These are phyloP conservation scores for Onthophagus taurus DNA, from an alignment of 1,140 invertebrate genomes.

Conservation along the genomic window DNA sequence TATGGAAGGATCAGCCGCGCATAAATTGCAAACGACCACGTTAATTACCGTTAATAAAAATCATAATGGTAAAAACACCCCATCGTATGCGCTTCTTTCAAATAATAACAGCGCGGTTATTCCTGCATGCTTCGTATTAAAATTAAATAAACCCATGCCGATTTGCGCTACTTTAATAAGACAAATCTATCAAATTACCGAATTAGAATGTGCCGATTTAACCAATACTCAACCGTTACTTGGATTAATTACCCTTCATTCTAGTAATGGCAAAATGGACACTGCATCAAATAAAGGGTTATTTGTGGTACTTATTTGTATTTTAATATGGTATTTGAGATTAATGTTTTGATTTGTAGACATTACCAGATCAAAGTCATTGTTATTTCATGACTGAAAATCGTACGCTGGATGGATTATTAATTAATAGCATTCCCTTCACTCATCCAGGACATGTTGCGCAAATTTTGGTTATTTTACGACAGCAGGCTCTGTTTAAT, in stretches of 20 bases:
- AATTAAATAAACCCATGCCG: conserved; percentile 77
- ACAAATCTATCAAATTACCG: conserved; percentile 62
- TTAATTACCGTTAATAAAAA: conserved; percentile 68
- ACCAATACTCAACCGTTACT: conserved; percentile 58
- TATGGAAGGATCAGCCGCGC: conserved; percentile 77
- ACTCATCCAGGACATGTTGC: conserved; percentile 91
- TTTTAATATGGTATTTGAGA: background rate
- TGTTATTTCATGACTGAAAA: conserved; percentile 87
- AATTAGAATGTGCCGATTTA: conserved; percentile 59
- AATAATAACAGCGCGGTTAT: conserved; percentile 78
- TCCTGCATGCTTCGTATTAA: conserved; percentile 84
- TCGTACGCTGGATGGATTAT: conserved; percentile 65
- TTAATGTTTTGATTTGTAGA: conserved; percentile 42
- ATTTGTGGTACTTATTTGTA: conserved; percentile 58
- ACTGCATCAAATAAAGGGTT: conserved; percentile 61
- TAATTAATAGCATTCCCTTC: conserved; percentile 79
- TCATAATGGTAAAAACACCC: conserved; percentile 64
- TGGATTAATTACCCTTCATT: conserved; percentile 63
- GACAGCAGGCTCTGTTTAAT: conserved; percentile 90
- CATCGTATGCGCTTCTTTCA: conserved; percentile 68
- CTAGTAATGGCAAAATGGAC: conserved; percentile 58
- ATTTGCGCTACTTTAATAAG: conserved; percentile 67
- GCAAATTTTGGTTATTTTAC: conserved; percentile 69
- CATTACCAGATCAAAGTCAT: conserved; percentile 84
- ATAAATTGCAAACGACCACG: conserved; percentile 76